A percentile compares a stretch with the other conserved stretches of the same genome.
Evolutionary conservation across 2,797 vertebrate genomes (phyloP).

Genomic region (Gymnothorax javanicus): DNA sequence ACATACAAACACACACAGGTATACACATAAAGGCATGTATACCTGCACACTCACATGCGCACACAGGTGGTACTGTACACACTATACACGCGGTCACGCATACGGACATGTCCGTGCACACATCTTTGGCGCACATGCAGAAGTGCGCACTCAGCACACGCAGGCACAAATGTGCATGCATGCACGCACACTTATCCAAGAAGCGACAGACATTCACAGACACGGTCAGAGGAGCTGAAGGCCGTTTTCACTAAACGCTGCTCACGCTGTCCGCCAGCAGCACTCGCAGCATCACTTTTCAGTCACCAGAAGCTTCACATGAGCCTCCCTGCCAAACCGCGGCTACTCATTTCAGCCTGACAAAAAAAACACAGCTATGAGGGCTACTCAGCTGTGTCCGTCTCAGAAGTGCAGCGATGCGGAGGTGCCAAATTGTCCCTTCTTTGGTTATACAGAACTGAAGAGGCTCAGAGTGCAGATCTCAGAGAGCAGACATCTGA

Average conservation of each 20-base stretch:
- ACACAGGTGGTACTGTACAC: neutral
- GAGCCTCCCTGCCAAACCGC: neutral
- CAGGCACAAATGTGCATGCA: neutral
- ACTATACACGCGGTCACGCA: too few species aligned
- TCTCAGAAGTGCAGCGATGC: slow-evolving; percentile 31
- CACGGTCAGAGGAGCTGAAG: neutral
- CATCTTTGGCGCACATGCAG: neutral
- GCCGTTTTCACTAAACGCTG: slow-evolving; percentile 25
- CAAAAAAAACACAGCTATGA: slow-evolving; percentile 16
- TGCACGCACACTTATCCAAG: neutral
- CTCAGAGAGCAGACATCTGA: neutral
- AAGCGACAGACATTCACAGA: neutral
- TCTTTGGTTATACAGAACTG: slow-evolving; percentile 7
- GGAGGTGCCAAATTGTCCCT: slow-evolving; percentile 9
- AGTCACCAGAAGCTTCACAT: slow-evolving; percentile 35
- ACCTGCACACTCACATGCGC: slow-evolving; percentile 33
- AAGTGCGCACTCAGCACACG: neutral
- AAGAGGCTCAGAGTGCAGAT: neutral
- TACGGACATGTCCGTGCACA: neutral
- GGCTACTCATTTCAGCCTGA: neutral
- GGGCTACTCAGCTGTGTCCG: slow-evolving; percentile 25
- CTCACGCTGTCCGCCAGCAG: slow-evolving; percentile 30
- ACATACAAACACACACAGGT: too few species aligned
- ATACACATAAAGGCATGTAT: neutral
- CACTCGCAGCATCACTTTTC: slow-evolving; percentile 31